These are phyloP conservation scores for Miichthys miiuy DNA, from an alignment of 2,797 vertebrate genomes.

Conservation along the genomic window DNA sequence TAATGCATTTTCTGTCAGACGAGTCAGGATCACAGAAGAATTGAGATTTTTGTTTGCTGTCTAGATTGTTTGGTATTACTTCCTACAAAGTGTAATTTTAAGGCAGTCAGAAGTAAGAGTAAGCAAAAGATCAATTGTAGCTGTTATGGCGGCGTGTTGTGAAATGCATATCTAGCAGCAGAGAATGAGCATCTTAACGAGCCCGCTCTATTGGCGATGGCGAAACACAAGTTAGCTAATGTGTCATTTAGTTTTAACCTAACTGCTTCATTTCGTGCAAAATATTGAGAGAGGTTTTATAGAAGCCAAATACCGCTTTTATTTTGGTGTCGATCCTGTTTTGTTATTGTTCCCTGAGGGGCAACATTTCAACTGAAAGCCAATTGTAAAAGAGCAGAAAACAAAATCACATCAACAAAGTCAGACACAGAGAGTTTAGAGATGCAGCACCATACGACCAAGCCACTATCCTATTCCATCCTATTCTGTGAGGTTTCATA, in stretches of 20 bases:
- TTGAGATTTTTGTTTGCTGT: not conserved
- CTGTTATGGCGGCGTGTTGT: not conserved
- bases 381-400: not conserved
- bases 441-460: not conserved
- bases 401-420: not conserved
- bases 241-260: conserved; percentile 7
- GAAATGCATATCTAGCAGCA: conserved; percentile 39
- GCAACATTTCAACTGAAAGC: not conserved
- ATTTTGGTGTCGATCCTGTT: not conserved
- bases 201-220: not conserved
- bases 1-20: conserved; percentile 35
- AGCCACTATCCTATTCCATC: not conserved
- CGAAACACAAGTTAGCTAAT: not conserved
- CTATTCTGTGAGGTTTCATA: not conserved
- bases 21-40: not conserved
- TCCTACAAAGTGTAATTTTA: conserved; percentile 4
- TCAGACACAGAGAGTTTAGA: not conserved
- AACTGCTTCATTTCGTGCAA: not conserved
- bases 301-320: not conserved
- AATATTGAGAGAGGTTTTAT: not conserved
- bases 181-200: conserved; percentile 25
- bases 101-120: conserved; percentile 23
- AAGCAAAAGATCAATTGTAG: conserved; percentile 42
- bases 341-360: not conserved
- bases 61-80: conserved; percentile 20